Evolutionary conservation across 2,888 invertebrate genomes (phyloP).

Genomic region (Beris chalybata): DNA sequence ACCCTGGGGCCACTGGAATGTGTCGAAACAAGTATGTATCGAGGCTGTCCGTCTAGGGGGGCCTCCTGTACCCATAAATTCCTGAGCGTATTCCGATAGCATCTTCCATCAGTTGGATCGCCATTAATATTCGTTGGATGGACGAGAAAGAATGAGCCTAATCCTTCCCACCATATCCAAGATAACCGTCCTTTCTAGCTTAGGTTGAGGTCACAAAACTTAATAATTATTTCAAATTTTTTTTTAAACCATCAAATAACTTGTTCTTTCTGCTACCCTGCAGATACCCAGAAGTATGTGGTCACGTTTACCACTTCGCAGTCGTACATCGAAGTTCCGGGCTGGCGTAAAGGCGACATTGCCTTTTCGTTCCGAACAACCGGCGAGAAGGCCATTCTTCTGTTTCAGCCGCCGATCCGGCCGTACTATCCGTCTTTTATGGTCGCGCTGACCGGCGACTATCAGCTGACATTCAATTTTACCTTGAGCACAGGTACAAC

Average conservation of each 20-base stretch:
- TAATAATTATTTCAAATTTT: conserved; percentile 29
- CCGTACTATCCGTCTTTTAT: conserved; percentile 89
- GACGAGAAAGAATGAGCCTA: neutral
- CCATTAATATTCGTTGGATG: conserved; percentile 22
- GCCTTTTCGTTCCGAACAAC: conserved; percentile 93
- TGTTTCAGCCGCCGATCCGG: conserved; percentile 88
- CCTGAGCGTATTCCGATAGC: neutral
- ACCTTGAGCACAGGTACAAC: conserved; percentile 82
- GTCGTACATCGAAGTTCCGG: conserved; percentile 89
- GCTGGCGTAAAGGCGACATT: conserved; percentile 90
- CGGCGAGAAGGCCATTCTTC: conserved; percentile 82
- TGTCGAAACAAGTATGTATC: conserved; percentile 84
- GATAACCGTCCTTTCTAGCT: neutral
- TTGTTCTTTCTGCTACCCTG: neutral
- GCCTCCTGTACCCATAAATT: neutral
- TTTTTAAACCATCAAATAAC: conserved; percentile 5
- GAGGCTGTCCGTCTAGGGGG: neutral
- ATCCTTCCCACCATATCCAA: neutral
- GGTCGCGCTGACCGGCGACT: conserved; percentile 86
- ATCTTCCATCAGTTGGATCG: neutral
- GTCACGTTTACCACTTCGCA: conserved; percentile 92
- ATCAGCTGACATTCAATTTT: conserved; percentile 86
- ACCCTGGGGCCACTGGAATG: conserved; percentile 90
- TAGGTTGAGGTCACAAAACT: conserved; percentile 10
- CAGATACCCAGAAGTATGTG: conserved; percentile 89